Evolutionary conservation across 2,797 vertebrate genomes (phyloP).

Genomic region (Odontamblyopus lacepedii): DNA sequence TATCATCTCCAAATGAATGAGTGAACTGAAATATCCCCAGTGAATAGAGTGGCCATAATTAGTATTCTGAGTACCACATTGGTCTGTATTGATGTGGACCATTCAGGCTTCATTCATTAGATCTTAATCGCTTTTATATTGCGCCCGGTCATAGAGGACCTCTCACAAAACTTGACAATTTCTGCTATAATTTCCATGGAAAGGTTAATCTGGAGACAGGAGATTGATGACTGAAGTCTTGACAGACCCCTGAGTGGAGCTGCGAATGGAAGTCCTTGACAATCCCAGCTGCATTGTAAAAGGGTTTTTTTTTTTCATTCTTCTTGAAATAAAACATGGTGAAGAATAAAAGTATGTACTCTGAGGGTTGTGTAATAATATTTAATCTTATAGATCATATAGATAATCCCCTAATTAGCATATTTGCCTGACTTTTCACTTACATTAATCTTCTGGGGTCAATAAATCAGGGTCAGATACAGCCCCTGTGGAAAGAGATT

Average conservation of each 20-base stretch:
- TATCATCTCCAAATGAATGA: constrained; percentile 32
- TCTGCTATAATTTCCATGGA: constrained; percentile 22
- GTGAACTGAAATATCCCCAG: constrained; percentile 33
- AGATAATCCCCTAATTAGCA: constrained; percentile 13
- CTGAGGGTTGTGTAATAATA: constrained; percentile 4
- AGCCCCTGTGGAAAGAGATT: constrained; percentile 38
- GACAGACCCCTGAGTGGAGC: constrained; percentile 25
- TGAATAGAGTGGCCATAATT: constrained; percentile 44
- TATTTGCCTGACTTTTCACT: constrained; percentile 25
- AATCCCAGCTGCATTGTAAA: constrained; percentile 36
- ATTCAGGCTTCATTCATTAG: constrained; percentile 55
- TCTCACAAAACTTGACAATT: constrained; percentile 36
- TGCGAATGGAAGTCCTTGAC: constrained; percentile 19
- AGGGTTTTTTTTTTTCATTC: constrained; percentile 24
- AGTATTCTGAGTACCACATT: constrained; percentile 54
- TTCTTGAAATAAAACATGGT: constrained; percentile 25
- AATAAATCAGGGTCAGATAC: constrained; percentile 43
- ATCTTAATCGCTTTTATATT: constrained; percentile 54
- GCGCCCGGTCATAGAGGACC: constrained; percentile 43
- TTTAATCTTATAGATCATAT: constrained; percentile 18
- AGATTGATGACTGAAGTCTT: constrained; percentile 27
- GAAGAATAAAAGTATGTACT: constrained; percentile 11
- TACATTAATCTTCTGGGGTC: constrained; percentile 44
- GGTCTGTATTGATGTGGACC: constrained; percentile 41
- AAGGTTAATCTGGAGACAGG: constrained; percentile 21